Evolutionary conservation across 2,113 vertebrate species (phyloP).

Genomic region (Panthera leo): DNA sequence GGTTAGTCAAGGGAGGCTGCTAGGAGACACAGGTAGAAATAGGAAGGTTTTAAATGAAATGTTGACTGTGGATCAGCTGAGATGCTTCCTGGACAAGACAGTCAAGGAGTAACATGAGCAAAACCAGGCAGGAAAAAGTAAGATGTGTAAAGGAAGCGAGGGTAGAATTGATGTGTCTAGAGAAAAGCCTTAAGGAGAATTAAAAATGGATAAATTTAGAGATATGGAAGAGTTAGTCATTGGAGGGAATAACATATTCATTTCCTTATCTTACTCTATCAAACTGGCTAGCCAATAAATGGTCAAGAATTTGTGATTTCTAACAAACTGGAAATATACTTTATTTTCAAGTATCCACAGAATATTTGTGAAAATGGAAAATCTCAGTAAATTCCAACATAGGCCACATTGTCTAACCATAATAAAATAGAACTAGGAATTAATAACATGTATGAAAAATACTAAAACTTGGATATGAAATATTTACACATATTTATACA

Average conservation of each 20-base stretch:
- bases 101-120: neutral
- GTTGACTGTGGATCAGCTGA: neutral
- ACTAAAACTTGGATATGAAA: neutral
- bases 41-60: neutral
- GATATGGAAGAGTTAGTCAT: neutral
- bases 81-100: neutral
- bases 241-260: neutral
- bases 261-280: neutral
- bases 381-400: neutral
- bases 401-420: neutral
- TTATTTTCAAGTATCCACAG: neutral
- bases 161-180: neutral
- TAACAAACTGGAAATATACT: neutral
- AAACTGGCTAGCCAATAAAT: neutral
- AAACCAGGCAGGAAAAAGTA: neutral
- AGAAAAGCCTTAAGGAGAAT: neutral
- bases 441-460: neutral
- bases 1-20: neutral
- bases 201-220: neutral
- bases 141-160: neutral
- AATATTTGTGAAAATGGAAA: slow-evolving; percentile 33
- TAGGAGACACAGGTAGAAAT: neutral
- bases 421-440: neutral
- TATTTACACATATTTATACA: neutral
- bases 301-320: neutral